phyloP scores from a whole-genome alignment of 2,113 vertebrate genomes.

The Scalopus aquaticus region DNA sequence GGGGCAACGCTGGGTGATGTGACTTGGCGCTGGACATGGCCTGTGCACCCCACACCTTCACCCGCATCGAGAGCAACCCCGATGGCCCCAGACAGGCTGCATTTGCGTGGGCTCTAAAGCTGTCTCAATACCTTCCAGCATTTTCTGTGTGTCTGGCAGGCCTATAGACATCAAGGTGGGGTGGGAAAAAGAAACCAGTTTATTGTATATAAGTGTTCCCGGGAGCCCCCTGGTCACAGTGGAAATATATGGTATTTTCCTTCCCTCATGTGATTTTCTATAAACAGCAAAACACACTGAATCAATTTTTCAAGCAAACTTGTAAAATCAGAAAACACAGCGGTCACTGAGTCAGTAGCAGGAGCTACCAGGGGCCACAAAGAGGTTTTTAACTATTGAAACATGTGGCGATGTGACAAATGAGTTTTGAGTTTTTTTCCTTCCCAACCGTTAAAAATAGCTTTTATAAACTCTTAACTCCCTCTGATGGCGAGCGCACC shows the following conservation, averaged over 20 bases:
- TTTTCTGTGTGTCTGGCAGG: not conserved
- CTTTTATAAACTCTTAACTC: conserved; percentile 85
- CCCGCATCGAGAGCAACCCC: not conserved
- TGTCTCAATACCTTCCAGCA: conserved; percentile 34
- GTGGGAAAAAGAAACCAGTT: conserved; percentile 48
- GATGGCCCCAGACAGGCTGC: not conserved
- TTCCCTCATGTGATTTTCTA: conserved; percentile 75
- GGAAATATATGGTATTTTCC: conserved; percentile 76
- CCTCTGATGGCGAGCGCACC: conserved; percentile 82
- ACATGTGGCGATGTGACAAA: conserved; percentile 83
- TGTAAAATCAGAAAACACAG: conserved; percentile 82
- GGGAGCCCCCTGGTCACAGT: not conserved
- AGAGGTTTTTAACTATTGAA: conserved; percentile 83
- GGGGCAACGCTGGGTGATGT: not conserved
- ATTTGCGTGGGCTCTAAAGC: conserved; percentile 25
- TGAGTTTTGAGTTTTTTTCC: conserved; percentile 72
- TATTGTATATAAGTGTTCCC: conserved; percentile 30
- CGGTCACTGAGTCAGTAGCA: conserved; percentile 74
- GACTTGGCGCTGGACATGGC: not conserved
- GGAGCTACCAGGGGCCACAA: conserved; percentile 84
- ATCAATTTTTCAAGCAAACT: conserved; percentile 82
- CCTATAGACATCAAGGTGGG: not conserved
- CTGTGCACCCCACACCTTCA: not conserved
- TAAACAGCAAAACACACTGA: conserved; percentile 82
- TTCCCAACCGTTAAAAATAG: conserved; percentile 85